Base-by-base conservation (phyloP, 1,140 invertebrate species). In the Zaprionus ghesquierei region DNA sequence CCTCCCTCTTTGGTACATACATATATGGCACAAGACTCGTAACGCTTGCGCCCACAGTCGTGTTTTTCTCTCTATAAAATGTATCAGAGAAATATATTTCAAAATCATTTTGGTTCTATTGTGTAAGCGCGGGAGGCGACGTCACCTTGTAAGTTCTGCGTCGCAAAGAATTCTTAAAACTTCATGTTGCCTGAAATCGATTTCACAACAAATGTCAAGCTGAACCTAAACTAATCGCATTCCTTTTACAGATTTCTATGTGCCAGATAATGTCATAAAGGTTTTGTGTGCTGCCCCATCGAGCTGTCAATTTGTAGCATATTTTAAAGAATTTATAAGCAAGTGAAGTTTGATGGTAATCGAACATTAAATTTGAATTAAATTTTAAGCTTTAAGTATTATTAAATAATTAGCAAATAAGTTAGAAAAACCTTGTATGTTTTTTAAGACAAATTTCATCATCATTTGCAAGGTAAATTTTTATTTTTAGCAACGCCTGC, bases 41-140 rank as follows among this genome's bases (percentile, higher is more conserved):
- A 51, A 68, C 79, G 65, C 49, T 31, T 55, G 49, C 79, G 66
- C 79, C 80, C 80, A 82, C 79, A 46, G 56, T 20, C 53, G n/a
- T n/a, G n/a, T n/a, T 69, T 63, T 65, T 75, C 62, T 31, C 63
- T 69, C 63, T 59, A 22, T 62, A 33, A 54, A 59, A 25, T 2
- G 4, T 13, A n/a, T 35, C 13, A n/a, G 33, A n/a, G 35, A 9
- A 8, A 41, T 61, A 60, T 56, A 29, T 46, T 46, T 46, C 41
- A 10, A 46, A 46, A 69, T 51, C 35, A 41, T 22, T 44, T 38
- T 9, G 51, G 20, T 51, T 20, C 46, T 51, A 46, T 69, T 69
- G 65, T 69, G 46, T 68, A 68, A 68, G 55, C 54, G 61, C 1
- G 50, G 33, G 23, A 27, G 50, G 13, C 20, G 38, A 9, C 10